A percentile compares a stretch with the other conserved stretches of the same genome.
These are phyloP conservation scores for Bungarus multicinctus DNA, from an alignment of 2,113 vertebrate genomes.

Conservation along the genomic window DNA sequence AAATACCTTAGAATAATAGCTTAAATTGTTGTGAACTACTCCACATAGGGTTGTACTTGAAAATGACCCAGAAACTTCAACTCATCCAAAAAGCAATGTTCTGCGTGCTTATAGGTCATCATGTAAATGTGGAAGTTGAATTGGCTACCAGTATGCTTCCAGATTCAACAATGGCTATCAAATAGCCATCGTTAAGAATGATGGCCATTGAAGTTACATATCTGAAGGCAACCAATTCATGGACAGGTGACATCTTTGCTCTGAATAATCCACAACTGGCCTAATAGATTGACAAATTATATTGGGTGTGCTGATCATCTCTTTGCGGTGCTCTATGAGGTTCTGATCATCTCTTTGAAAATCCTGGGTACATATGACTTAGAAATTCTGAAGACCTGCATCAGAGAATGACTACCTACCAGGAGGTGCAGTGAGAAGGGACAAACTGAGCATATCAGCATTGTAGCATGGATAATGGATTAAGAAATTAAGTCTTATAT, in stretches of 20 bases:
- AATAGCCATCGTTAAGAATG: background rate
- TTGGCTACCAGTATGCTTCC: background rate
- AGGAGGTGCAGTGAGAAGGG: background rate
- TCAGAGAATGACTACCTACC: background rate
- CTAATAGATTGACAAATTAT: background rate
- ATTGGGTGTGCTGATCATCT: background rate
- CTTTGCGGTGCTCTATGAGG: no score
- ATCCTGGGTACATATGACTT: background rate
- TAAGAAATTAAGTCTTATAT: background rate
- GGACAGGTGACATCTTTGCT: background rate
- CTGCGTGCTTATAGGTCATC: background rate
- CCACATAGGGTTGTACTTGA: background rate
- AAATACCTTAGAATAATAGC: background rate
- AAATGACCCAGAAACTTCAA: background rate
- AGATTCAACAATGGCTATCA: background rate
- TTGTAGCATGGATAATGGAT: background rate
- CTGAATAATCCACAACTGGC: background rate
- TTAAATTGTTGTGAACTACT: background rate
- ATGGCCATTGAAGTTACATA: background rate
- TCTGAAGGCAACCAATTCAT: background rate
- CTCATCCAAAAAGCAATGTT: background rate
- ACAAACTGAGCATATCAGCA: background rate
- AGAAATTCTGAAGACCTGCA: background rate
- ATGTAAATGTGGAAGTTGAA: background rate
- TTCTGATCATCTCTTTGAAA: background rate